Evolutionary conservation across 1,140 invertebrate species (phyloP).

Genomic region (Zaprionus davidi): DNA sequence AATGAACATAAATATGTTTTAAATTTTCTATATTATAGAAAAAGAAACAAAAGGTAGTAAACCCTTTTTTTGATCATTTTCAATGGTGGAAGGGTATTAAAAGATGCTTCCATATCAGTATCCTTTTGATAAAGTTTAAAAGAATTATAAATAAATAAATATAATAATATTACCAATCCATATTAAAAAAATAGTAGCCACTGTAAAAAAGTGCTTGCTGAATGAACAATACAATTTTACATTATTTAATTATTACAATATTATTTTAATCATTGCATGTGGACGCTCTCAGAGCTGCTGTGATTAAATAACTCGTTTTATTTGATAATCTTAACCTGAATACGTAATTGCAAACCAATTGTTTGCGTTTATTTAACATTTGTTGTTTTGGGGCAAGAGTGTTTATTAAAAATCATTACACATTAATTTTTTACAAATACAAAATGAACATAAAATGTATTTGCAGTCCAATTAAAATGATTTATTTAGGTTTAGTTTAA

Average conservation of each 20-base stretch:
- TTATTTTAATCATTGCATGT: neutral
- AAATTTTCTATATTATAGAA: too few species aligned
- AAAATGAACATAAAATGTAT: neutral
- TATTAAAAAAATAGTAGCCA: too few species aligned
- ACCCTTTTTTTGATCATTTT: too few species aligned
- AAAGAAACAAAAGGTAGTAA: too few species aligned
- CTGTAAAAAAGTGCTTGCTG: neutral
- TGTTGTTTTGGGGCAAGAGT: neutral
- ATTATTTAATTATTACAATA: neutral
- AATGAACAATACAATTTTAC: neutral
- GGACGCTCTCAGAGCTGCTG: neutral
- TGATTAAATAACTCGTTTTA: constrained; percentile 2
- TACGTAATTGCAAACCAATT: neutral
- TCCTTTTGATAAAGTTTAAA: too few species aligned
- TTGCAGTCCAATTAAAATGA: constrained; percentile 2
- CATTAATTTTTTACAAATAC: neutral
- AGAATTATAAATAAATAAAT: too few species aligned
- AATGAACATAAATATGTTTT: too few species aligned
- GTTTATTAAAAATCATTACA: neutral
- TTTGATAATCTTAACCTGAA: constrained; percentile 1
- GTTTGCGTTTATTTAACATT: neutral
- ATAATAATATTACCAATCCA: too few species aligned
- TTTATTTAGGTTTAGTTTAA: constrained; percentile 6
- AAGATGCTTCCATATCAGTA: too few species aligned
- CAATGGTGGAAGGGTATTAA: too few species aligned